Evolutionary conservation across 1,140 invertebrate species (phyloP).

Genomic region (Hestina assimilis): DNA sequence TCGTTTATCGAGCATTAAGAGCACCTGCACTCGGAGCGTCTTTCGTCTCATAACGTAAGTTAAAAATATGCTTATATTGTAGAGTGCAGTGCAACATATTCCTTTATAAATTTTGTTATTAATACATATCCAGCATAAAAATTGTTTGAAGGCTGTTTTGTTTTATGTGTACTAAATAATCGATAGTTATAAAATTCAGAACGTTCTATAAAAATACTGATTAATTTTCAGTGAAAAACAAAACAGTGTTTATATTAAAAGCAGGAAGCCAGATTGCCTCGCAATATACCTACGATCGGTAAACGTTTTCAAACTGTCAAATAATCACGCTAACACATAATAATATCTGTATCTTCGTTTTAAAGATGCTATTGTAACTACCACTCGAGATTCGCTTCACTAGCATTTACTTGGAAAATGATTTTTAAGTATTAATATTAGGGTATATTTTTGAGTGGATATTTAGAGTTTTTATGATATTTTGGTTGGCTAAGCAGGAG

Average conservation of each 20-base stretch:
- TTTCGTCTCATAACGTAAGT: not conserved
- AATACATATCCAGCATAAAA: conserved; percentile 6
- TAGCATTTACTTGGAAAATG: conserved; percentile 8
- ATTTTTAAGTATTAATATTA: conserved; percentile 17
- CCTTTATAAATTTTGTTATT: no score
- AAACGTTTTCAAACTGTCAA: conserved; percentile 78
- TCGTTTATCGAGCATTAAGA: not conserved
- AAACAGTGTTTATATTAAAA: conserved; percentile 73
- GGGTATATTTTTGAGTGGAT: conserved; percentile 38
- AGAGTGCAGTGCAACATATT: not conserved
- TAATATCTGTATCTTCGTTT: conserved; percentile 70
- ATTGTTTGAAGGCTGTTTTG: conserved; percentile 10
- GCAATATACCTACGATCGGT: conserved; percentile 72
- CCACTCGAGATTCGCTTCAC: conserved; percentile 46
- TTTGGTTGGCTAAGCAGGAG: conserved; percentile 53
- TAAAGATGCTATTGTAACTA: conserved; percentile 64
- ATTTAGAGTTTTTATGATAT: conserved; percentile 59
- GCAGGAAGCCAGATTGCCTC: conserved; percentile 73
- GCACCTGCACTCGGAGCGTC: not conserved
- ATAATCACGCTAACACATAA: conserved; percentile 74
- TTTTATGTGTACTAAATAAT: conserved; percentile 32
- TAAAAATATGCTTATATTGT: not conserved
- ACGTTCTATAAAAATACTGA: conserved; percentile 23
- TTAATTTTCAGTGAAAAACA: conserved; percentile 51
- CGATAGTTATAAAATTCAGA: conserved; percentile 43